Percentiles rank a stretch among this genome's conserved stretches.
These are phyloP conservation scores for Apomyelois bistriatella DNA, from an alignment of 2,888 invertebrate genomes.

Conservation along the genomic window DNA sequence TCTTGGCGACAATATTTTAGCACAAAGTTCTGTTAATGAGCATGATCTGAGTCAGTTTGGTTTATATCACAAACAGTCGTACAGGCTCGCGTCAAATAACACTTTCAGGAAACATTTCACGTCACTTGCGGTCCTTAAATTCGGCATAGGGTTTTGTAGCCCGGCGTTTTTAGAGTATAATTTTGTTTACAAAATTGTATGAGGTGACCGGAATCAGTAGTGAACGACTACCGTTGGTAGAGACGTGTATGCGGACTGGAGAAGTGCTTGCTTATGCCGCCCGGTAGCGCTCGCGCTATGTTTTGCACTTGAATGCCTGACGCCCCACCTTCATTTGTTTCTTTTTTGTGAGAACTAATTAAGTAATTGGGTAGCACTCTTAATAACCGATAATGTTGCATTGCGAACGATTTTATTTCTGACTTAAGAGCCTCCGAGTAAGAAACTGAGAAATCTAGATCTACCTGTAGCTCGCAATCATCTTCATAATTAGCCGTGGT, in stretches of 20 bases:
- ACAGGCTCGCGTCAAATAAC: slow-evolving; percentile 55
- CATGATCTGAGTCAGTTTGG: slow-evolving; percentile 35
- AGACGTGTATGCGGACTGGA: slow-evolving; percentile 39
- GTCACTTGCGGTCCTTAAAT: slow-evolving; percentile 49
- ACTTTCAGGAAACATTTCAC: slow-evolving; percentile 62
- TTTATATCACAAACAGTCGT: slow-evolving; percentile 43
- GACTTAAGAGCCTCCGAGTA: background rate
- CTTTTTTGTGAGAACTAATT: slow-evolving; percentile 21
- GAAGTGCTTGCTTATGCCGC: slow-evolving; percentile 29
- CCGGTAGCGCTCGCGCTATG: slow-evolving; percentile 35
- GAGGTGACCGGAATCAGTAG: slow-evolving; percentile 6
- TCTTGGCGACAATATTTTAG: slow-evolving; percentile 23
- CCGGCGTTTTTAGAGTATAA: background rate
- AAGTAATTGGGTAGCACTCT: slow-evolving; percentile 4
- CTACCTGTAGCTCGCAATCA: no score
- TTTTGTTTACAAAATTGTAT: background rate
- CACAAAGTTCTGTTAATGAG: slow-evolving; percentile 42
- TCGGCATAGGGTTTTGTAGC: slow-evolving; percentile 41
- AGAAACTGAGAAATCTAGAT: background rate
- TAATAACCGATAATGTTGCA: slow-evolving; percentile 3
- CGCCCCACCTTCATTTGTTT: slow-evolving; percentile 56
- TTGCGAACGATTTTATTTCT: background rate
- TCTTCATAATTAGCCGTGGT: no score
- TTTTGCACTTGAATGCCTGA: slow-evolving; percentile 47
- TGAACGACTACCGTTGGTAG: background rate